A percentile compares a stretch with the other conserved stretches of the same genome.
Evolutionary conservation across 1,140 invertebrate genomes (phyloP).

Genomic region (Pentalonia nigronervosa): DNA sequence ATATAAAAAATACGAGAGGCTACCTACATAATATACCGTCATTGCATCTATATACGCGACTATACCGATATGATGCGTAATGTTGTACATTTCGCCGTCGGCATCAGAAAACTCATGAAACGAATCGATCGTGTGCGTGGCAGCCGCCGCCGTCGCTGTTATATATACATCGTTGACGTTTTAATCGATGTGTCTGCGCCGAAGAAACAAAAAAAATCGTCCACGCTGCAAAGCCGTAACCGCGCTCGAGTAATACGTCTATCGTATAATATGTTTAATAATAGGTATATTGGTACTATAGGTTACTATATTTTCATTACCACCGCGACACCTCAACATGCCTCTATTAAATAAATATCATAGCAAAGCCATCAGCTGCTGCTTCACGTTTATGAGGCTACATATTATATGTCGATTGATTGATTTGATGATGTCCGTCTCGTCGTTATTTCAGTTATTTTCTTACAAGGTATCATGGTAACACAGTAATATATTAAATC

Average conservation of each 20-base stretch:
- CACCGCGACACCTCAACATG: too few species aligned
- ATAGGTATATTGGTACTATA: too few species aligned
- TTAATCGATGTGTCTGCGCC: not conserved
- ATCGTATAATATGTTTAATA: not conserved
- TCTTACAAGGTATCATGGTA: too few species aligned
- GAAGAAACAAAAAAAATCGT: not conserved
- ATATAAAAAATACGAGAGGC: slow-evolving; percentile 22
- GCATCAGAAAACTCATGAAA: slow-evolving; percentile 11
- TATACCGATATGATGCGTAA: not conserved
- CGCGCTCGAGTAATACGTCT: not conserved
- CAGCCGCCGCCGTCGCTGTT: not conserved
- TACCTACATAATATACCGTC: not conserved
- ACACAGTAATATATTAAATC: too few species aligned
- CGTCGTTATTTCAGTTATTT: too few species aligned
- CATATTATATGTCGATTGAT: too few species aligned
- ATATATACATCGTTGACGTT: slow-evolving; percentile 11
- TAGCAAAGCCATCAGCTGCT: too few species aligned
- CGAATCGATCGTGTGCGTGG: slow-evolving; percentile 40
- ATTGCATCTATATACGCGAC: not conserved
- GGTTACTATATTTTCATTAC: too few species aligned
- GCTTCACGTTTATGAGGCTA: too few species aligned
- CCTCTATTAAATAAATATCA: too few species aligned
- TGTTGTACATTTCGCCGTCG: not conserved
- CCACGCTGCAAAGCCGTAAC: not conserved
- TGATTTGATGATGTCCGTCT: too few species aligned